Percentiles rank a stretch among this genome's conserved stretches.
Conservation (phyloP, 2,797 vertebrate genomes). For the Manis crassicaudata region DNA sequence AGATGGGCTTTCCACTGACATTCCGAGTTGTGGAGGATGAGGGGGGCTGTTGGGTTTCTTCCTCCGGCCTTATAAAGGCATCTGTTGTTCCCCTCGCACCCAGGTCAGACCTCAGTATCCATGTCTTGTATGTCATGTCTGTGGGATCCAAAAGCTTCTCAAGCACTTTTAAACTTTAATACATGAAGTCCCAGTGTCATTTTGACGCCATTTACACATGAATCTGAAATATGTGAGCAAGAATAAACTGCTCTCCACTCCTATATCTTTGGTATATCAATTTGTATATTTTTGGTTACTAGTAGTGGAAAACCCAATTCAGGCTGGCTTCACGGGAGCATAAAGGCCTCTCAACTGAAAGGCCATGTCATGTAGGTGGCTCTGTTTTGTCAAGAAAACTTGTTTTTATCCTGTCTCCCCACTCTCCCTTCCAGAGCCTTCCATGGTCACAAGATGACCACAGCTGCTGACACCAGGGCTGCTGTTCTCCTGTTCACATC, state of each 20-base stretch:
- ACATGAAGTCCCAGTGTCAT: neutral
- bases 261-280: neutral
- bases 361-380: neutral
- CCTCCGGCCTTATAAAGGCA: neutral
- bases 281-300: neutral
- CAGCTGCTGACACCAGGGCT: no score
- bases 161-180: neutral
- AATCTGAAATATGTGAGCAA: neutral
- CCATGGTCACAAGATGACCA: neutral
- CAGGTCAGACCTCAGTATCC: neutral
- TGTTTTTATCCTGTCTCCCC: neutral
- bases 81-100: neutral
- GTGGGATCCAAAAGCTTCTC: neutral
- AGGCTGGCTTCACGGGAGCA: neutral
- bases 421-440: neutral
- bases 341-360: neutral
- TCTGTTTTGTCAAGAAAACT: neutral
- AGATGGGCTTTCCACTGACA: slow-evolving; percentile 28
- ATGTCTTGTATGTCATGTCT: neutral
- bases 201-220: neutral
- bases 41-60: neutral
- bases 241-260: neutral
- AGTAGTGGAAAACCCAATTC: neutral
- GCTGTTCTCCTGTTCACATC: neutral
- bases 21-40: neutral